phyloP scores from a whole-genome alignment of 2,113 vertebrate species.

The Phaethon lepturus region DNA sequence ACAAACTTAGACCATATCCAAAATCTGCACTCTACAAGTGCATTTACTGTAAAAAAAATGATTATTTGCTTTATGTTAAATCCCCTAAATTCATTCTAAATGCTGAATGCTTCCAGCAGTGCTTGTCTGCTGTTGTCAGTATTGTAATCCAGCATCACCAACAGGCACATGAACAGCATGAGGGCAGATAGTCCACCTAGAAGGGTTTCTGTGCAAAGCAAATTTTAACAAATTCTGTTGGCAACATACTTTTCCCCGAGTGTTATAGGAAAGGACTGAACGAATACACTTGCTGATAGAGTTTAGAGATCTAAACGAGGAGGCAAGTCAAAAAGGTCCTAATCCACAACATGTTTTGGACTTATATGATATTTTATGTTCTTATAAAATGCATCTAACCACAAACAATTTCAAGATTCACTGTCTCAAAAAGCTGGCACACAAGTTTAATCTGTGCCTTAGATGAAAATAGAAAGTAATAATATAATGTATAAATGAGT shows the following conservation, averaged over 20 bases:
- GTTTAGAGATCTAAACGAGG: not conserved
- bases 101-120: not conserved
- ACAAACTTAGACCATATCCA: not conserved
- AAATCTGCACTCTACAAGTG: not conserved
- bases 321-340: not conserved
- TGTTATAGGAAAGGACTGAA: not conserved
- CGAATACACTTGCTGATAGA: not conserved
- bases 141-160: not conserved
- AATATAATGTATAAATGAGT: not conserved
- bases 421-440: not conserved
- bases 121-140: not conserved
- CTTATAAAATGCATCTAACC: not conserved
- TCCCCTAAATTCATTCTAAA: not conserved
- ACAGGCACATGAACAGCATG: rapidly evolving
- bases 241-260: not conserved
- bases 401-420: not conserved
- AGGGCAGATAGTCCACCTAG: not conserved
- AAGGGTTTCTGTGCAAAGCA: not conserved
- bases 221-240: not conserved
- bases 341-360: not conserved
- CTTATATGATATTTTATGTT: not conserved
- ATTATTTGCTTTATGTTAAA: not conserved
- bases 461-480: not conserved
- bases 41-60: not conserved
- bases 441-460: not conserved